Conservation (phyloP, 2,113 vertebrate species). For the Tricholaema leucomelas region DNA sequence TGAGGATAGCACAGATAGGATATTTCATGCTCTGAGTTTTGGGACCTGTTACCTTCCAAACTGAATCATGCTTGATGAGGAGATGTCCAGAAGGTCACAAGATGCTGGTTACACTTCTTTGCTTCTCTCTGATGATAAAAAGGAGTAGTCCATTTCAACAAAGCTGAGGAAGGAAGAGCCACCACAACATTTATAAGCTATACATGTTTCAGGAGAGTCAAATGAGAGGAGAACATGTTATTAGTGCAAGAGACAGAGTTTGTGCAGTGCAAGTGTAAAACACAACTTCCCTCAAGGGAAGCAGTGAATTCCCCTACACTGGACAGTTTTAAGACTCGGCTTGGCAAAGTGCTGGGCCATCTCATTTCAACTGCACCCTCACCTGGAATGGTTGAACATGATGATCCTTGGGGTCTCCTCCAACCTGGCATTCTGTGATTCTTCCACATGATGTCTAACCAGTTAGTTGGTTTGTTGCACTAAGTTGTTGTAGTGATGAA, state of each 20-base stretch:
- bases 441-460: background rate
- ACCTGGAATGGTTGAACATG: too few relatives aligned
- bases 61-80: background rate
- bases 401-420: too few relatives aligned
- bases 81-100: background rate
- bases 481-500: background rate
- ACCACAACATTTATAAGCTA: background rate
- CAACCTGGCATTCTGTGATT: too few relatives aligned
- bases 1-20: background rate
- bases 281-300: background rate
- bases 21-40: background rate
- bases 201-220: background rate
- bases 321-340: too few relatives aligned
- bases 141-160: background rate
- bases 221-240: background rate
- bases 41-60: background rate
- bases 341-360: too few relatives aligned
- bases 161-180: background rate
- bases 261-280: background rate
- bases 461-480: background rate
- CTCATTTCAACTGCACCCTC: too few relatives aligned
- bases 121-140: background rate
- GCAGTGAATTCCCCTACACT: too few relatives aligned
- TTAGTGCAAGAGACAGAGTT: background rate
- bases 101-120: background rate